Percentiles rank a stretch among this genome's conserved stretches.
These are phyloP conservation scores for Pogonocichla stellata DNA, from an alignment of 2,113 vertebrate species.

Conservation along the genomic window DNA sequence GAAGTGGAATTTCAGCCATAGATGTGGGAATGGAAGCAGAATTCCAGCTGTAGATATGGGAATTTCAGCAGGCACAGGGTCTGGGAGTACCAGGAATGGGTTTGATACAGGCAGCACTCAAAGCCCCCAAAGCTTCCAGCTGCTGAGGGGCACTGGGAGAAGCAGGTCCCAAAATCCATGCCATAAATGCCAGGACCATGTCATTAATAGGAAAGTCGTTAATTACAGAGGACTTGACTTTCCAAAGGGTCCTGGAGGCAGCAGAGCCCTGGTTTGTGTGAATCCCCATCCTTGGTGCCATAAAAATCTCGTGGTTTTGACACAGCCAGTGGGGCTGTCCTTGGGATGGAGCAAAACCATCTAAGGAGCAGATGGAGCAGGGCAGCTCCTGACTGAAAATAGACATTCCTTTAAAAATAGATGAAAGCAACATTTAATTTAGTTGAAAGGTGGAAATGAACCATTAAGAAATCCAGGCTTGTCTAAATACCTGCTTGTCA, in stretches of 20 bases:
- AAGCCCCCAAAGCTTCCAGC: not conserved
- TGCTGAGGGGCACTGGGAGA: not conserved
- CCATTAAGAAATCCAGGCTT: not conserved
- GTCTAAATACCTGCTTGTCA: not conserved
- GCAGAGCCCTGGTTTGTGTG: not conserved
- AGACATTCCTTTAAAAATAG: constrained; percentile 28
- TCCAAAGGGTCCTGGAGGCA: not conserved
- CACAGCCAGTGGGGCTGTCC: not conserved
- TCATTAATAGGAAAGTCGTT: not conserved
- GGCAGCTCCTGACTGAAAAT: not conserved
- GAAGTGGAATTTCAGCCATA: not conserved
- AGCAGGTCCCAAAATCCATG: not conserved
- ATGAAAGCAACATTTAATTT: constrained; percentile 4
- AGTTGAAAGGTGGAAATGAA: not conserved
- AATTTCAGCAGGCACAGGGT: not conserved
- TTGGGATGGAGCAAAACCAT: not conserved
- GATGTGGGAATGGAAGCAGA: too few relatives aligned
- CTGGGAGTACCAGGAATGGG: not conserved
- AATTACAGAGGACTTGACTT: not conserved
- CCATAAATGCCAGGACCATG: accelerated
- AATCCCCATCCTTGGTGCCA: not conserved
- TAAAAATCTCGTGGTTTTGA: not conserved
- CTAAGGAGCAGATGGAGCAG: not conserved
- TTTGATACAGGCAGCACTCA: not conserved
- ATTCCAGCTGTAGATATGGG: not conserved